Base-by-base conservation (phyloP, 1,140 invertebrate genomes). In the Tribolium castaneum region DNA sequence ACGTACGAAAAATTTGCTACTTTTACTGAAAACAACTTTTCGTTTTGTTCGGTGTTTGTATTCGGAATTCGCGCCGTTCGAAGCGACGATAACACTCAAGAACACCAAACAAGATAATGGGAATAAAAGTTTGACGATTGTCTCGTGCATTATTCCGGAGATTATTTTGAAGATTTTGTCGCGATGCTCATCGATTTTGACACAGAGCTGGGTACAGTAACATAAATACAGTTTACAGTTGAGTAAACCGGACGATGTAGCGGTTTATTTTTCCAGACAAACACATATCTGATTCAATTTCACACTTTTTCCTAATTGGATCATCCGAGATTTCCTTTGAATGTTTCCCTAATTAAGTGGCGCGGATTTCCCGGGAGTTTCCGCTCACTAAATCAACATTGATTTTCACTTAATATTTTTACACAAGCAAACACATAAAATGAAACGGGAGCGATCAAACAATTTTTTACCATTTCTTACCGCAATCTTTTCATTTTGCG, bases 1-100 rank as follows among this genome's bases (percentile, higher is more conserved):
- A 85, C 83, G 81, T 77, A 85, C 84, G 74, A 85, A 85, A 77
- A 82, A 80, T 80, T 82, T 85, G 25, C 82, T 83, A 76, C 81
- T 84, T 80, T 84, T 85, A 10, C 76, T 82, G 49, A 85, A 85
- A 3, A 84, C 35, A 2, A 85, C 80, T 74, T 80, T 82, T 19
- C 84, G 72, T 39, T 80, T 83, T n/a, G 83, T 78, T 13, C 84
- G 45, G 30, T 75, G 72, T 39, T 75, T 75, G 39, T 59, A 66
- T 66, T 66, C 59, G 12, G 59, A 66, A 66, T 66, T 66, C 13
- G 30, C 30, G 13, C 59, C 59, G 12, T 66, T 35, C 3, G 59
- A 35, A 66, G 34, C 3, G n/a, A 14, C 25, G 13, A 66, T 66
- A 66, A 66, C 30, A 22, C 59, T 66, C 30, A 66, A 66, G n/a